These are phyloP conservation scores for Colossoma macropomum DNA, from an alignment of 2,113 vertebrate species.

Conservation along the genomic window DNA sequence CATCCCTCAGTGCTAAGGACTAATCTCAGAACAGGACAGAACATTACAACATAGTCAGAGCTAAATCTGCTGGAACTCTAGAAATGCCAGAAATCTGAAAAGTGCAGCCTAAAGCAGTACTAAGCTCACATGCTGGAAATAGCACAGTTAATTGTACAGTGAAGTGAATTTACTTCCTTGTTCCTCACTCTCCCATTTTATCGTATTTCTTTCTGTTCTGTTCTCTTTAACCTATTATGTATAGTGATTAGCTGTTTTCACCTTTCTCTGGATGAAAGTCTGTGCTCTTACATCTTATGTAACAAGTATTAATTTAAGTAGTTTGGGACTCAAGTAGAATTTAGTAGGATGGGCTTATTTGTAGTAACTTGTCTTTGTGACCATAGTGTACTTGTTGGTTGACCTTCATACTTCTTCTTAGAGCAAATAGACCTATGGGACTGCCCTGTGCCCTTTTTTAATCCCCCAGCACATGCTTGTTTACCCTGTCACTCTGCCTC, in stretches of 20 bases:
- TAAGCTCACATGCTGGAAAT: background rate
- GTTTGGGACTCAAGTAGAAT: constrained; percentile 34
- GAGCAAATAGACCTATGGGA: constrained; percentile 49
- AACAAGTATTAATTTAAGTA: constrained; percentile 48
- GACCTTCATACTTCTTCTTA: constrained; percentile 38
- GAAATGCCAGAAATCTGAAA: background rate
- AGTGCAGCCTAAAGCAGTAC: background rate
- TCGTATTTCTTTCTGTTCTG: background rate
- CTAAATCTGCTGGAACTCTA: background rate
- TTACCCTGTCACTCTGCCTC: no score
- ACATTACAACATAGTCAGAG: background rate
- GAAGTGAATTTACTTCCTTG: background rate
- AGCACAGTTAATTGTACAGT: background rate
- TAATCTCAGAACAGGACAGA: background rate
- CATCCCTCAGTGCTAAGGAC: background rate
- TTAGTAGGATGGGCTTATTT: constrained; percentile 18
- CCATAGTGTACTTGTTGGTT: constrained; percentile 58
- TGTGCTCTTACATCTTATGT: constrained; percentile 17
- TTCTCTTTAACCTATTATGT: background rate
- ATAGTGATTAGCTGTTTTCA: background rate
- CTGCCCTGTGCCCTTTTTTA: background rate
- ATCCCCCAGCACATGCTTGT: no score
- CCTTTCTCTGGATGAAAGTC: background rate
- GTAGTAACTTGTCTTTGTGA: constrained; percentile 35
- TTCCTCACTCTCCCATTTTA: background rate